Evolutionary conservation across 2,888 invertebrate species (phyloP).

Genomic region (Cheilosia vulpina): DNA sequence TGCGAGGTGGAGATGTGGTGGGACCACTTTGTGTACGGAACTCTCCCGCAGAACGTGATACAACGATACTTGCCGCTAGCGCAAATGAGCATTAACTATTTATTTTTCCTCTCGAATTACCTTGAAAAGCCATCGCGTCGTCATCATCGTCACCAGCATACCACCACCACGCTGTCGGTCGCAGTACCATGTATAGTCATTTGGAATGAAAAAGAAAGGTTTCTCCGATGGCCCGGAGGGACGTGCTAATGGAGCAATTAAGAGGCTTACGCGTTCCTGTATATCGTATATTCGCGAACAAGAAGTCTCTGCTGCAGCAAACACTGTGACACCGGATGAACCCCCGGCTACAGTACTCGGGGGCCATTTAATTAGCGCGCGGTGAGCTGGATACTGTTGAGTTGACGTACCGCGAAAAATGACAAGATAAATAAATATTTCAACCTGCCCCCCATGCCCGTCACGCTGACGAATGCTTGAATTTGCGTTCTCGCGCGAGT

Average conservation of each 20-base stretch:
- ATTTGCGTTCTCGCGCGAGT: conserved; percentile 27
- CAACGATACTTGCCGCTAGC: conserved; percentile 32
- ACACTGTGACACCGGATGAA: conserved; percentile 1
- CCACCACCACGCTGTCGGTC: not conserved
- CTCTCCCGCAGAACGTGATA: conserved; percentile 59
- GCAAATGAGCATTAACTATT: conserved; percentile 66
- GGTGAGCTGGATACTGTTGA: conserved; percentile 3
- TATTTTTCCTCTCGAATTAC: conserved; percentile 72
- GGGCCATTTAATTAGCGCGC: not conserved
- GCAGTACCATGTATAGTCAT: conserved; percentile 9
- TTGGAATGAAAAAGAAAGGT: conserved; percentile 12
- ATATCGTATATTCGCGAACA: not conserved
- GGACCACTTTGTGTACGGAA: conserved; percentile 41
- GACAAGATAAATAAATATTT: conserved; percentile 53
- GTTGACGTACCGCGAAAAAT: conserved; percentile 48
- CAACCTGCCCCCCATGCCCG: not conserved
- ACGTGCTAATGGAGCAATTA: conserved; percentile 65
- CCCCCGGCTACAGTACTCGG: not conserved
- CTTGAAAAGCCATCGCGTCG: conserved; percentile 67
- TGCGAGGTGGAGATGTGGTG: conserved; percentile 39
- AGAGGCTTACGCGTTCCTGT: conserved; percentile 24
- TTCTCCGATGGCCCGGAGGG: conserved; percentile 22
- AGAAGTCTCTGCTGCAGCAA: conserved; percentile 4
- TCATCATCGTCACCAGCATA: conserved; percentile 35
- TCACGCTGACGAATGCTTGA: not conserved